phyloP scores from a whole-genome alignment of 2,888 invertebrate genomes.

The Sphaerophoria taeniata region DNA sequence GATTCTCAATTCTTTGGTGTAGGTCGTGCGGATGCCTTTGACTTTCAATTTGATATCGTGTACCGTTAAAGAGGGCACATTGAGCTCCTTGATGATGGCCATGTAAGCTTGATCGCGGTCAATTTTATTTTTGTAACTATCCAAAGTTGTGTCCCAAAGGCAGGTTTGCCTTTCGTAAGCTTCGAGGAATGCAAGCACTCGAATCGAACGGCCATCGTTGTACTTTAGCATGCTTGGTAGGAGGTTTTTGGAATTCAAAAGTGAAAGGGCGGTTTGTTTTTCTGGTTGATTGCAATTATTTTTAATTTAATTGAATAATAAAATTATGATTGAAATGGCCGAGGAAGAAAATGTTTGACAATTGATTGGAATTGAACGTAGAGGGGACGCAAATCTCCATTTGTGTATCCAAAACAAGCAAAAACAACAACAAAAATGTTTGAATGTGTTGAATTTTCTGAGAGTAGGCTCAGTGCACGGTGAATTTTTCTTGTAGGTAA shows the following conservation, averaged over 20 bases:
- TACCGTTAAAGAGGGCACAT: constrained; percentile 78
- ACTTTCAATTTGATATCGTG: constrained; percentile 81
- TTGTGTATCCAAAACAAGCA: no score
- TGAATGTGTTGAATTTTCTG: no score
- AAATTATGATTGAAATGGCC: constrained; percentile 50
- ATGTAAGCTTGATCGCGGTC: constrained; percentile 79
- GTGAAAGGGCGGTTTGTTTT: constrained; percentile 36
- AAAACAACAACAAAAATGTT: no score
- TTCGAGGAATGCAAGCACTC: constrained; percentile 79
- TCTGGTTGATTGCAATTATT: constrained; percentile 12
- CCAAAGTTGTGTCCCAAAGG: constrained; percentile 78
- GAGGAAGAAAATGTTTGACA: constrained; percentile 44
- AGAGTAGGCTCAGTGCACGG: not conserved
- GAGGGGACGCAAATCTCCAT: not conserved
- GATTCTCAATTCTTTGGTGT: constrained; percentile 79
- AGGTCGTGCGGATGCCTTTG: constrained; percentile 81
- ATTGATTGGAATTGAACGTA: constrained; percentile 61
- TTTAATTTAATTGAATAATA: constrained; percentile 63
- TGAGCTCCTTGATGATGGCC: constrained; percentile 78
- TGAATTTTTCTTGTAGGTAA: not conserved
- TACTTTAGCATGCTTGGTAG: constrained; percentile 76
- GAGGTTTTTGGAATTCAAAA: constrained; percentile 28
- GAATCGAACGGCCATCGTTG: constrained; percentile 78
- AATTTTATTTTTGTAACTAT: constrained; percentile 79
- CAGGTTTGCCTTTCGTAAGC: constrained; percentile 80